A percentile compares a stretch with the other conserved stretches of the same genome.
Conservation (phyloP, 2,888 invertebrate species). For the Drosophila robusta region DNA sequence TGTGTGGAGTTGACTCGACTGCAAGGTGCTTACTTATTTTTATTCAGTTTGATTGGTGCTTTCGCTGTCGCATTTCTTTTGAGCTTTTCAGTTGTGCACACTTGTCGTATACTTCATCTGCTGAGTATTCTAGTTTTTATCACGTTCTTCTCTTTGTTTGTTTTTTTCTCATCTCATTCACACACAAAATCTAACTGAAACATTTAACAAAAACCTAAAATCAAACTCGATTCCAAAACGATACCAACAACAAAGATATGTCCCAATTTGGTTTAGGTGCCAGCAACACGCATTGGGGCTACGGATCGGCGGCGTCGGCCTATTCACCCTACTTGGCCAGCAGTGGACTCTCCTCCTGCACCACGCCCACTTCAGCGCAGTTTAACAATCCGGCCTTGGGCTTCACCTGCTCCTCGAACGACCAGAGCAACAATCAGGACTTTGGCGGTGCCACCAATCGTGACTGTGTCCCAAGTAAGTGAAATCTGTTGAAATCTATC, state of each 20-base stretch:
- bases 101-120: constrained; percentile 30
- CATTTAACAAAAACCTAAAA: constrained; percentile 18
- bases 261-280: constrained; percentile 93
- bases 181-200: constrained; percentile 5
- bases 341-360: constrained; percentile 90
- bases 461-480: constrained; percentile 86
- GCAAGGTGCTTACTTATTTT: not conserved
- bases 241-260: constrained; percentile 88
- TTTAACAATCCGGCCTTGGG: constrained; percentile 91
- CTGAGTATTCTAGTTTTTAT: constrained; percentile 42
- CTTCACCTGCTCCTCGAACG: constrained; percentile 89
- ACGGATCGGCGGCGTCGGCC: constrained; percentile 93
- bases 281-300: constrained; percentile 95
- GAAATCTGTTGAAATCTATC: too few relatives aligned
- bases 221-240: constrained; percentile 23
- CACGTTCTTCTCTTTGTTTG: constrained; percentile 50
- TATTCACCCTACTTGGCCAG: constrained; percentile 93
- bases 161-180: constrained; percentile 39
- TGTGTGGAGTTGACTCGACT: not conserved
- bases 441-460: constrained; percentile 87
- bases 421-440: constrained; percentile 87
- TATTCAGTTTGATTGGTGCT: not conserved
- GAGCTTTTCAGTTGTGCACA: constrained; percentile 16
- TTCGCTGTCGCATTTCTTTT: constrained; percentile 1
- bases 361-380: constrained; percentile 89